Base-by-base conservation (phyloP, 2,113 vertebrate species). In the Sisor rabdophorus region DNA sequence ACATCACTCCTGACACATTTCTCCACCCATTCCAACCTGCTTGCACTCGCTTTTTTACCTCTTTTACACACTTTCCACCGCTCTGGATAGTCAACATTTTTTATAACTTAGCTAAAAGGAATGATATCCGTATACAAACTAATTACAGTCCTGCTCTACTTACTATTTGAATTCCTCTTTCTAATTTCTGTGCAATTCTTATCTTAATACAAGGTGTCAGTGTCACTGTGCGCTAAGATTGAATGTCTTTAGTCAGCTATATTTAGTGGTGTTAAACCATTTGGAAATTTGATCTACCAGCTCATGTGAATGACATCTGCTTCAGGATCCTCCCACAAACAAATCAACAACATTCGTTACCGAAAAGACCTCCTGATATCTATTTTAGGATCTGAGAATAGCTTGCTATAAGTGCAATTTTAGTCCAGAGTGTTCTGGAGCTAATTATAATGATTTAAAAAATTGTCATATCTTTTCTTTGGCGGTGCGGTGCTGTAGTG, bases 261-360 rank as follows among this genome's bases (percentile, higher is more conserved):
- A 79, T 82, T 80, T 84, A 79, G 83, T 52, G 44, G 55, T 55
- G 80, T 72, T 82, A 82, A 82, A 80, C 78, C 73, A 73, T 76
- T 61, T 47, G 54, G 81, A 81, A 82, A 85, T 79, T 75, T 73
- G 75, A 79, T 83, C 81, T 74, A 47, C 48, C 71, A 48, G 53
- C 76, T 60, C 71, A 53, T 73, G 72, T 55, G 20, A 67, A 26
- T 53, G 24, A 79, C 68, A 76, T 71, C 56, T 76, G 48, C 63
- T 32, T 20, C 15, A 73, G 67, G 32, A 79, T 58, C 73, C 50
- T 36, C 56, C 47, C 52, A 32, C 55, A 26, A 12, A 4, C 53
- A 30, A 4, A 11, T 22, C 20, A 1, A 67, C 48, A 24, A 32
- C 68, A 71, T 44, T 61, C 56, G 47, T 20, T 22, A 44, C 6